Evolutionary conservation across 2,888 invertebrate genomes (phyloP).

Genomic region (Dryobota labecula): DNA sequence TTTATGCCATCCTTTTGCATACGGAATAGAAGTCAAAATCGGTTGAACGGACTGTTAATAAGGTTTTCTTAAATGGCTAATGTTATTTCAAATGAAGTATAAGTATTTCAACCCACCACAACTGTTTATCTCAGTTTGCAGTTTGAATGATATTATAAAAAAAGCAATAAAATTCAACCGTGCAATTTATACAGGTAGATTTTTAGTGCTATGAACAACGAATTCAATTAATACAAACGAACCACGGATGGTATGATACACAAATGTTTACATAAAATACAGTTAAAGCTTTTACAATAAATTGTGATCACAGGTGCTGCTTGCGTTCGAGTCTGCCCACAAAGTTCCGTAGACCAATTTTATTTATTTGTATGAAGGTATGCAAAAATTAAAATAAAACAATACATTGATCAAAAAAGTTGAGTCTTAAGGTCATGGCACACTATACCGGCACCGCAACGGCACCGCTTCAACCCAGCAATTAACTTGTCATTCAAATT

Average conservation of each 20-base stretch:
- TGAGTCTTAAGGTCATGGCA: no score
- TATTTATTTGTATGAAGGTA: slow-evolving; percentile 4
- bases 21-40: no score
- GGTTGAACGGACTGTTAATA: no score
- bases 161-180: not conserved
- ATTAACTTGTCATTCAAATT: no score
- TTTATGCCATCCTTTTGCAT: no score
- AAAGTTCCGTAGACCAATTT: slow-evolving; percentile 36
- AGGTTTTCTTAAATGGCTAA: no score
- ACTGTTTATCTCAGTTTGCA: not conserved
- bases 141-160: not conserved
- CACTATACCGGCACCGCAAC: no score
- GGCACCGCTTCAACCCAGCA: no score
- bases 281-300: slow-evolving; percentile 56
- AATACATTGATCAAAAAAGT: not conserved
- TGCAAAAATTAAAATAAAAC: slow-evolving; percentile 8
- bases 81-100: no score
- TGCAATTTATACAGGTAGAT: not conserved
- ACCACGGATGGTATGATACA: slow-evolving; percentile 24
- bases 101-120: no score
- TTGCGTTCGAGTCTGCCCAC: slow-evolving; percentile 38
- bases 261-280: slow-evolving; percentile 20
- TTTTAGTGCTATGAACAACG: slow-evolving; percentile 1
- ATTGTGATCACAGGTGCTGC: slow-evolving; percentile 56
- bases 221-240: slow-evolving; percentile 44